These are phyloP conservation scores for Nemotelus pantherinus DNA, from an alignment of 2,888 invertebrate genomes.

Conservation along the genomic window DNA sequence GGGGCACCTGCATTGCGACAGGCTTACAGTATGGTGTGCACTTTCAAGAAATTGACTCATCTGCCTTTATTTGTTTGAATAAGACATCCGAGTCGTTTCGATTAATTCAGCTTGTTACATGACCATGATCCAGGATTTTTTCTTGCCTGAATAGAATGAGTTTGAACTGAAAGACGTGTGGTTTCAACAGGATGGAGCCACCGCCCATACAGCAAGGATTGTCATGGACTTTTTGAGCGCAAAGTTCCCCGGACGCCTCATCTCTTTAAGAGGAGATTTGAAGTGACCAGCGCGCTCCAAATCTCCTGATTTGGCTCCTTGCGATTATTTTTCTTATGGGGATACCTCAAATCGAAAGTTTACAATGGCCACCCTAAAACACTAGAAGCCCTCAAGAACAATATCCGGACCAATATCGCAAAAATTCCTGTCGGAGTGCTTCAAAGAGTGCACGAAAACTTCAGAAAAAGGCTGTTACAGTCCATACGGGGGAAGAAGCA, in stretches of 20 bases:
- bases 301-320: not conserved
- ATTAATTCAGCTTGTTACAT: not conserved
- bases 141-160: no score
- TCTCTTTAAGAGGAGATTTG: not conserved
- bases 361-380: no score
- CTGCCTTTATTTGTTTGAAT: not conserved
- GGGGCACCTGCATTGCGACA: no score
- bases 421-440: no score
- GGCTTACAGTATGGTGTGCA: no score
- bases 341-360: no score
- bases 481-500: not conserved
- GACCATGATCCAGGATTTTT: not conserved
- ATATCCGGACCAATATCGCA: no score
- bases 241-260: not conserved
- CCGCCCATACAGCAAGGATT: not conserved
- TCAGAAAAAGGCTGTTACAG: not conserved
- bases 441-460: not conserved
- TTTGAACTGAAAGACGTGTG: no score
- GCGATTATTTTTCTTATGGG: not conserved
- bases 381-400: no score
- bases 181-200: no score
- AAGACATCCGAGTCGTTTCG: not conserved
- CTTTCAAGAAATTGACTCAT: not conserved
- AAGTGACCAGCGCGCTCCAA: no score
- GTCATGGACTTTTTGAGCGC: not conserved